Conservation (phyloP, 2,888 invertebrate species). For the Tupiocoris notatus region DNA sequence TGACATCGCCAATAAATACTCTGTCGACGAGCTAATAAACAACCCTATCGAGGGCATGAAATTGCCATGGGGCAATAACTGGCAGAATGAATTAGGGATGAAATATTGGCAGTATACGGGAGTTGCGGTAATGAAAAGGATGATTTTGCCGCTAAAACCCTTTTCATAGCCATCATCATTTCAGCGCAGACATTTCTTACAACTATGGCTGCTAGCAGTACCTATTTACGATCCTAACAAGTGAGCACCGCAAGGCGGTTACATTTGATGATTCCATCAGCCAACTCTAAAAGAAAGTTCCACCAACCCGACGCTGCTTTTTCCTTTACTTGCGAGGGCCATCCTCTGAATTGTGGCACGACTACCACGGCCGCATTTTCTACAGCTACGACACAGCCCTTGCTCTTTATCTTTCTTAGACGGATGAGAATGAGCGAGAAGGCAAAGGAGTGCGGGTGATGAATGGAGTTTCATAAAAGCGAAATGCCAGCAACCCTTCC, state of each 20-base stretch:
- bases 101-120: not conserved
- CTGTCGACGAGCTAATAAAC: not conserved
- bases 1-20: too few species aligned
- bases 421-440: slow-evolving; percentile 7
- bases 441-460: slow-evolving; percentile 12
- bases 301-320: not conserved
- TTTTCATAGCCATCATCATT: not conserved
- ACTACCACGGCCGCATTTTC: not conserved
- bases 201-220: not conserved
- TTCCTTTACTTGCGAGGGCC: not conserved
- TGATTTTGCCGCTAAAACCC: not conserved
- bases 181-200: not conserved
- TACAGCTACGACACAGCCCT: not conserved
- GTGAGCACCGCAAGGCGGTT: not conserved
- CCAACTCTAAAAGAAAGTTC: not conserved
- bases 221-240: not conserved
- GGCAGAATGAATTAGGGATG: not conserved
- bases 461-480: slow-evolving; percentile 33
- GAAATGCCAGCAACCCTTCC: slow-evolving; percentile 19
- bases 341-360: not conserved
- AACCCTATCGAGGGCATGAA: not conserved
- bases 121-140: not conserved
- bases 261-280: slow-evolving; percentile 21
- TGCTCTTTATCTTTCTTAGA: slow-evolving; percentile 16
- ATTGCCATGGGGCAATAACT: not conserved